Evolutionary conservation across 2,888 invertebrate species (phyloP).

Genomic region (Hypsopygia costalis): DNA sequence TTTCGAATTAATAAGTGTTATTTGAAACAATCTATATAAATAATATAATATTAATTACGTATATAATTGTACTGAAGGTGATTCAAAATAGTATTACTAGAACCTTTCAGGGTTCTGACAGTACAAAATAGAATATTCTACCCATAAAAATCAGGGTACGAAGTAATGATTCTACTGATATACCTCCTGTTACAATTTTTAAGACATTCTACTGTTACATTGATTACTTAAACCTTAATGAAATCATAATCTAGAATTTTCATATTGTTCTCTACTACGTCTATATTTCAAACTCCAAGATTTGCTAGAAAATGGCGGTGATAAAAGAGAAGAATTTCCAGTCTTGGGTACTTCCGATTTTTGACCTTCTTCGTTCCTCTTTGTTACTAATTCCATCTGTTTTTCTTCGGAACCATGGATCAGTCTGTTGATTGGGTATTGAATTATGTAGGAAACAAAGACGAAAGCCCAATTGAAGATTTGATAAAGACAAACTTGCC

Average conservation of each 20-base stretch:
- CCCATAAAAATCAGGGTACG: no score
- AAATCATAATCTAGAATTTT: constrained; percentile 50
- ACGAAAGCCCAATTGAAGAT: constrained; percentile 49
- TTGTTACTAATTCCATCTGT: background rate
- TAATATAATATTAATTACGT: no score
- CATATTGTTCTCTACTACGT: constrained; percentile 32
- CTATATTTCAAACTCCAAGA: constrained; percentile 47
- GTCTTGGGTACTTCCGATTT: constrained; percentile 7
- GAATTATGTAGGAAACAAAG: constrained; percentile 54
- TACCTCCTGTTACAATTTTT: no score
- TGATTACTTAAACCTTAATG: no score
- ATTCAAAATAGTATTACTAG: no score
- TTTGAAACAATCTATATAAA: no score
- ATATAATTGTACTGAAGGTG: no score
- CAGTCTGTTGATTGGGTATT: constrained; percentile 59
- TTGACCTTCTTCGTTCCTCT: constrained; percentile 10
- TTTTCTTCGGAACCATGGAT: constrained; percentile 39
- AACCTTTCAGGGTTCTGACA: no score
- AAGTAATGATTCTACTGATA: no score
- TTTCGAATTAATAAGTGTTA: no score
- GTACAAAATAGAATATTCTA: no score
- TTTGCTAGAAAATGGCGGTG: constrained; percentile 23
- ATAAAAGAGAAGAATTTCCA: constrained; percentile 13
- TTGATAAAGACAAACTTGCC: constrained; percentile 65
- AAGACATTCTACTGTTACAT: no score